Evolutionary conservation across 2,888 invertebrate genomes (phyloP).

Genomic region (Rhorus exstirpatorius): DNA sequence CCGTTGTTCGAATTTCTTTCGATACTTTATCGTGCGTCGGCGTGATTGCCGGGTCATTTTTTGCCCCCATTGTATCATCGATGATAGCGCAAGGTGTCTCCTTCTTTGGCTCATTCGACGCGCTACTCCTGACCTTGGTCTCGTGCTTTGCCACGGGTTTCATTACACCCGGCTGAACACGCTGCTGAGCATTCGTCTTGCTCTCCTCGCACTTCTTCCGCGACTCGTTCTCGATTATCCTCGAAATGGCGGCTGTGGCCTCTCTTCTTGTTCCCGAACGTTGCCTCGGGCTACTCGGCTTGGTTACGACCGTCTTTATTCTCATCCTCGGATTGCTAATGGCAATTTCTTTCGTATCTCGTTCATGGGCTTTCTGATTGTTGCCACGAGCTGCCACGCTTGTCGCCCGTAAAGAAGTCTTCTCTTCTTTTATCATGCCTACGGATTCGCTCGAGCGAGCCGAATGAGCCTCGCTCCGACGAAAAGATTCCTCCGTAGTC

Average conservation of each 20-base stretch:
- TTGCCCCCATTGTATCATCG: constrained; percentile 24
- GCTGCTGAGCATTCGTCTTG: constrained; percentile 8
- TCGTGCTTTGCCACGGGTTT: constrained; percentile 39
- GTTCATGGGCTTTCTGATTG: constrained; percentile 1
- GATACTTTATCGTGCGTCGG: constrained; percentile 18
- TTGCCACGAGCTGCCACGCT: constrained; percentile 23
- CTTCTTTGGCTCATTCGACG: constrained; percentile 40
- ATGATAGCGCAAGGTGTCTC: constrained; percentile 6
- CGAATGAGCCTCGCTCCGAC: constrained; percentile 28
- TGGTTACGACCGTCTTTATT: constrained; percentile 22
- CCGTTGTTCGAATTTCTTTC: constrained; percentile 31
- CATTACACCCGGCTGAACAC: constrained; percentile 8
- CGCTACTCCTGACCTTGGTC: constrained; percentile 54
- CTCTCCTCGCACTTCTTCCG: constrained; percentile 49
- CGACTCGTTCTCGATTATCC: constrained; percentile 48
- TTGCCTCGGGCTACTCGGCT: constrained; percentile 41
- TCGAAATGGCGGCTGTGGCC: constrained; percentile 40
- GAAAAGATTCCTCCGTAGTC: constrained; percentile 70
- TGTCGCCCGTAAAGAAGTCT: background rate
- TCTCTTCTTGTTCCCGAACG: constrained; percentile 29
- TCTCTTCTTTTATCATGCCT: background rate
- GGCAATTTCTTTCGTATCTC: constrained; percentile 40
- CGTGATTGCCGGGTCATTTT: constrained; percentile 29
- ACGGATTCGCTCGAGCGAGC: constrained; percentile 10
- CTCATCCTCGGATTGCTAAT: constrained; percentile 23